Conservation (phyloP, 35 echinoderm and acorn worm species). For the Anneissia japonica region DNA sequence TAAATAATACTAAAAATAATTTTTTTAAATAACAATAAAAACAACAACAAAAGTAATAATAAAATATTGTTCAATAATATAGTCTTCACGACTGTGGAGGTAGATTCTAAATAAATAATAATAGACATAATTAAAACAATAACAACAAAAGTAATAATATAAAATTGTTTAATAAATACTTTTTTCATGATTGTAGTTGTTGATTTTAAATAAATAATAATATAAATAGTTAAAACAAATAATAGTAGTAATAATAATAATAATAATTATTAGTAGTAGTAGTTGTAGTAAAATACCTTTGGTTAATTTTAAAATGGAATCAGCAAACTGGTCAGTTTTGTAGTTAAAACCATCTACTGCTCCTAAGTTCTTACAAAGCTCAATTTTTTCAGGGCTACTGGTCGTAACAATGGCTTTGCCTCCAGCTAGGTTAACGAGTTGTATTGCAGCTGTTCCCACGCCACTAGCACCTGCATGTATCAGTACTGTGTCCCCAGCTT, state of each 20-base stretch:
- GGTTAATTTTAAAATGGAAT: conserved; percentile 50
- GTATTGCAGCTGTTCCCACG: conserved; percentile 76
- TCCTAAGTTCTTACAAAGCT: conserved; percentile 45
- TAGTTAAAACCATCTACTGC: conserved; percentile 77
- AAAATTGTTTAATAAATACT: background rate
- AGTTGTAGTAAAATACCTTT: conserved; percentile 66
- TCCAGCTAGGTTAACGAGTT: conserved; percentile 57
- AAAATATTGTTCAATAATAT: too few relatives aligned
- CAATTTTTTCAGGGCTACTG: conserved; percentile 57
- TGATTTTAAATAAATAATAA: background rate
- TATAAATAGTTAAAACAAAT: too few relatives aligned
- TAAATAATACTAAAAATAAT: too few relatives aligned
- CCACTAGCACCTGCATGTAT: conserved; percentile 89
- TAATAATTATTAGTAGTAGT: too few relatives aligned
- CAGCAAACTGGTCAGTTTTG: conserved; percentile 61
- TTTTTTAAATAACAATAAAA: too few relatives aligned
- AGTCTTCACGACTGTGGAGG: too few relatives aligned
- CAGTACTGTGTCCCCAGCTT: conserved; percentile 47
- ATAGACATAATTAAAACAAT: too few relatives aligned
- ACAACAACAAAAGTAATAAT: too few relatives aligned
- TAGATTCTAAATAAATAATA: too few relatives aligned
- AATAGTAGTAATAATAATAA: too few relatives aligned
- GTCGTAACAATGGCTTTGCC: conserved; percentile 76
- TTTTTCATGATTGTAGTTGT: background rate
- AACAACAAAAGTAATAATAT: too few relatives aligned